phyloP scores from a whole-genome alignment of 2,797 vertebrate genomes.

The Hippoglossus hippoglossus region DNA sequence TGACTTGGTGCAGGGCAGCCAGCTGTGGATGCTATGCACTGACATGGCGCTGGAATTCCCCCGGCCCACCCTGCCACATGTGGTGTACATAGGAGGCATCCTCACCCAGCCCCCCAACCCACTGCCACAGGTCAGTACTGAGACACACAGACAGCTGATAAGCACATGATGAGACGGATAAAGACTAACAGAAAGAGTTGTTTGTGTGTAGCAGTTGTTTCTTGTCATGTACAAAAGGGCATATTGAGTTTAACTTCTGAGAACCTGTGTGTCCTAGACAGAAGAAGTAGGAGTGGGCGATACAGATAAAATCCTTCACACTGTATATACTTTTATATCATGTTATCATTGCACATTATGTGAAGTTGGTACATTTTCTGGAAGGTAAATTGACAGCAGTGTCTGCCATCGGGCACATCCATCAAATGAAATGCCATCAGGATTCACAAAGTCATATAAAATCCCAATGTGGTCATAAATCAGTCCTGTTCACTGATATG shows the following conservation, averaged over 20 bases:
- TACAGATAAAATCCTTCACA: background rate
- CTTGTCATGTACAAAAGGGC: conserved; percentile 44
- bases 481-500: background rate
- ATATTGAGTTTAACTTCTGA: background rate
- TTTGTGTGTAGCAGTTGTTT: background rate
- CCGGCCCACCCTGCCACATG: conserved; percentile 95
- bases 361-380: background rate
- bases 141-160: conserved; percentile 5
- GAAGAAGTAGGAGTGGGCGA: background rate
- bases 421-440: conserved; percentile 4
- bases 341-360: background rate
- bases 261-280: background rate
- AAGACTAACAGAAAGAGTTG: background rate
- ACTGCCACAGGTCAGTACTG: conserved; percentile 93
- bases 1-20: conserved; percentile 94
- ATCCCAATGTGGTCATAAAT: background rate
- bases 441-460: background rate
- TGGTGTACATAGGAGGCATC: conserved; percentile 98
- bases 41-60: conserved; percentile 98
- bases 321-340: background rate
- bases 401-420: background rate
- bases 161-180: background rate
- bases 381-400: background rate
- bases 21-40: conserved; percentile 98
- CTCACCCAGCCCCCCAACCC: conserved; percentile 93